These are phyloP conservation scores for Chrysolina haemoptera DNA, from an alignment of 2,888 invertebrate genomes.

Conservation along the genomic window DNA sequence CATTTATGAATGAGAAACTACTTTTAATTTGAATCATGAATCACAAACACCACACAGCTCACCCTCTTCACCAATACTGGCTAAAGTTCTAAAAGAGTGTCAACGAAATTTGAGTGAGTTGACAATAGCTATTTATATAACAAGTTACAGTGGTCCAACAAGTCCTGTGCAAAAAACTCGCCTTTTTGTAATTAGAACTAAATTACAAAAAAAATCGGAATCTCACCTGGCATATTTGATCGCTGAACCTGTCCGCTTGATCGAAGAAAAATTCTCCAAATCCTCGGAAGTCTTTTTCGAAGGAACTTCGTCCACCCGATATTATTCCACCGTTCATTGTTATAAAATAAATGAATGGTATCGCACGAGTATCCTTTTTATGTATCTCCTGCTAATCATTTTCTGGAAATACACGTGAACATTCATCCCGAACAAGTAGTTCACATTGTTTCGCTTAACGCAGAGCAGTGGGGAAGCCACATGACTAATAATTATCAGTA, in stretches of 20 bases:
- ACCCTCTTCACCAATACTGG: too few species aligned
- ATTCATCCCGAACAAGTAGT: constrained; percentile 2
- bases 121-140: too few species aligned
- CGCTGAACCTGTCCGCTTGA: constrained; percentile 50
- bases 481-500: background rate
- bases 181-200: too few species aligned
- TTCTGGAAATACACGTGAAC: too few species aligned
- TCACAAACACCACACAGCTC: too few species aligned
- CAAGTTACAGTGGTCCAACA: too few species aligned
- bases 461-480: background rate
- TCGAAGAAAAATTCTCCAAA: constrained; percentile 54
- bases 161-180: too few species aligned
- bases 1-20: too few species aligned
- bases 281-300: constrained; percentile 48
- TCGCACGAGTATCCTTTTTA: background rate
- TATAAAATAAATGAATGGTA: background rate
- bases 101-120: too few species aligned
- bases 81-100: too few species aligned
- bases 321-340: constrained; percentile 18
- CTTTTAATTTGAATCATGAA: too few species aligned
- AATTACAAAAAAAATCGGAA: background rate
- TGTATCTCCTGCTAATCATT: background rate
- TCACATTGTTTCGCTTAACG: background rate
- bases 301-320: constrained; percentile 26
- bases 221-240: constrained; percentile 56